A percentile compares a stretch with the other conserved stretches of the same genome.
phyloP scores from a whole-genome alignment of 1,140 invertebrate species.

The Thaumetopoea pityocampa region DNA sequence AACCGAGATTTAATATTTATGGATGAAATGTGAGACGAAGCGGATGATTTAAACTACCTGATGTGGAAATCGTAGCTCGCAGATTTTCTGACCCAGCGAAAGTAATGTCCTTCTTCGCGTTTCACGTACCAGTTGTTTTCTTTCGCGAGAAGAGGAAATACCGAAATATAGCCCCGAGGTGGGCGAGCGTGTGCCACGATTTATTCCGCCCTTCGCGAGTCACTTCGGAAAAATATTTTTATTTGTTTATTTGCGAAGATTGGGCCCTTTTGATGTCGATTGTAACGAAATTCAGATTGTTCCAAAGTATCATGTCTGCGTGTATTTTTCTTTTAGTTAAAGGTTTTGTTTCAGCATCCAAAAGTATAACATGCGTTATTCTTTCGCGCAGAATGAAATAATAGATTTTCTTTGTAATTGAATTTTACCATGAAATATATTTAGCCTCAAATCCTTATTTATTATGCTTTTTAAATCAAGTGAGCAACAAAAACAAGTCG shows the following conservation, averaged over 20 bases:
- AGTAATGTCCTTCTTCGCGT: constrained; percentile 67
- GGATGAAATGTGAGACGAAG: constrained; percentile 69
- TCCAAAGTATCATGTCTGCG: constrained; percentile 42
- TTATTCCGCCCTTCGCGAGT: constrained; percentile 59
- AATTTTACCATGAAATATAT: too few species aligned
- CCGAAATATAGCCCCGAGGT: constrained; percentile 53
- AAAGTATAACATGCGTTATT: too few species aligned
- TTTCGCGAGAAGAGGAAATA: constrained; percentile 54
- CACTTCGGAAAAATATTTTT: constrained; percentile 58
- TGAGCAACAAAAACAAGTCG: too few species aligned
- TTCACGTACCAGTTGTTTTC: constrained; percentile 69
- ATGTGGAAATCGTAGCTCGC: constrained; percentile 68
- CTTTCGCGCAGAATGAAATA: too few species aligned
- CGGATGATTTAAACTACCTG: constrained; percentile 72
- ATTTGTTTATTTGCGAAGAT: constrained; percentile 68
- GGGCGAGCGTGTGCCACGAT: constrained; percentile 51
- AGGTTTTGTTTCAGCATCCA: constrained; percentile 23
- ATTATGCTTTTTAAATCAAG: too few species aligned
- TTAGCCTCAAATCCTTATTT: too few species aligned
- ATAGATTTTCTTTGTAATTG: too few species aligned
- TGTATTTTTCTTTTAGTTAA: constrained; percentile 31
- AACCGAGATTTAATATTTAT: constrained; percentile 73
- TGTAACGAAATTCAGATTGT: constrained; percentile 52
- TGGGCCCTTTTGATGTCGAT: constrained; percentile 65
- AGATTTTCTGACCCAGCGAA: constrained; percentile 71